Conservation (phyloP, 2,113 vertebrate genomes). For the Pseudolaguvia tuberculata region DNA sequence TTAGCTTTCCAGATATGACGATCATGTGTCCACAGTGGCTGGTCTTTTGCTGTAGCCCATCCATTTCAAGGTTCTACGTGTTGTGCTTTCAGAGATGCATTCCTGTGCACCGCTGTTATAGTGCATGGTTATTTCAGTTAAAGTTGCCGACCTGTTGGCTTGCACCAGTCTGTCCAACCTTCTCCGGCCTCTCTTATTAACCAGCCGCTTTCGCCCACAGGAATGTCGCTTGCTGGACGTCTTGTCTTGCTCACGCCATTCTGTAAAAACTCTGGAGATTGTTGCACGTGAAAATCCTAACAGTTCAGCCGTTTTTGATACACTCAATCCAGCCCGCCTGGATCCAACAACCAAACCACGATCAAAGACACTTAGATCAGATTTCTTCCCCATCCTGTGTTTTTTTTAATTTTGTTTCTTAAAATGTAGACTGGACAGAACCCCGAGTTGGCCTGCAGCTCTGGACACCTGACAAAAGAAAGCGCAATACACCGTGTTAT, state of each 20-base stretch:
- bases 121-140: constrained; percentile 12
- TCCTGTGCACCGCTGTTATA: neutral
- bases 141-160: neutral
- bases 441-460: neutral
- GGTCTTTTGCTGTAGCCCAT: constrained; percentile 14
- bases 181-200: neutral
- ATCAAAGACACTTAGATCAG: constrained; percentile 10
- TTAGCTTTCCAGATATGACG: no score
- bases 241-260: neutral
- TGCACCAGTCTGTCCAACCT: neutral
- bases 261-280: constrained; percentile 13
- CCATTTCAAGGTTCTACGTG: constrained; percentile 1
- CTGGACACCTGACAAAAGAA: neutral
- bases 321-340: neutral
- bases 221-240: neutral
- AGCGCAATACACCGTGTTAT: neutral
- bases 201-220: neutral
- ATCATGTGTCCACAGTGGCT: neutral
- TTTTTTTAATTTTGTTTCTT: neutral
- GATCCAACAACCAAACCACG: constrained; percentile 2
- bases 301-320: neutral
- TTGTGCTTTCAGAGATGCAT: constrained; percentile 14
- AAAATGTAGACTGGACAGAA: neutral
- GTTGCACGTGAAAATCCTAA: neutral
- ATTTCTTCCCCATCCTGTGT: constrained; percentile 3